These are phyloP conservation scores for Enteromius unitaeniatus DNA, from an alignment of 2,797 vertebrate genomes.

Conservation along the genomic window DNA sequence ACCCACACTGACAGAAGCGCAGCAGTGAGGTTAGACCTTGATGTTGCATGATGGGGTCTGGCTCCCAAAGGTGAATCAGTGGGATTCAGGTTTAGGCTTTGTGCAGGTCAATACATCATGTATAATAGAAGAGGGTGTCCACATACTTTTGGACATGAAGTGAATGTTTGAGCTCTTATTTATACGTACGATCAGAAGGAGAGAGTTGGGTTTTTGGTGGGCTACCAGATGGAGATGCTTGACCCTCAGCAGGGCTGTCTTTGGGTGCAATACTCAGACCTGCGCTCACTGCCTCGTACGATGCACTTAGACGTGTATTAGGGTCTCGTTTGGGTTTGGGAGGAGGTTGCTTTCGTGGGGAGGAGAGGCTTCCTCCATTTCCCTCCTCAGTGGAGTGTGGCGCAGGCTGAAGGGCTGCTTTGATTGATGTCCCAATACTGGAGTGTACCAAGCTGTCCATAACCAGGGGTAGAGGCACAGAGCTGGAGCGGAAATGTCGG, in stretches of 20 bases:
- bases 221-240: slow-evolving; percentile 74
- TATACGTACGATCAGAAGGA: slow-evolving; percentile 77
- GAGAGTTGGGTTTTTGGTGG: slow-evolving; percentile 76
- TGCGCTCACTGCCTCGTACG: slow-evolving; percentile 94
- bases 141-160: slow-evolving; percentile 6
- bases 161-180: slow-evolving; percentile 3
- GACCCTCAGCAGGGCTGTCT: slow-evolving; percentile 86
- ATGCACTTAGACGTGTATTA: slow-evolving; percentile 93
- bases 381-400: slow-evolving; percentile 83
- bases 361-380: slow-evolving; percentile 77
- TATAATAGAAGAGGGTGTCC: background rate
- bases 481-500: slow-evolving; percentile 84
- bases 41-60: background rate
- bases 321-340: slow-evolving; percentile 98
- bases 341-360: slow-evolving; percentile 96
- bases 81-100: background rate
- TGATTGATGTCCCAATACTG: slow-evolving; percentile 77
- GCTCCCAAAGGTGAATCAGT: background rate
- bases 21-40: background rate
- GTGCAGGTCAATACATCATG: background rate
- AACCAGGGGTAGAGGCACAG: slow-evolving; percentile 80
- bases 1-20: background rate
- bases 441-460: slow-evolving; percentile 82
- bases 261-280: slow-evolving; percentile 87
- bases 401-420: slow-evolving; percentile 84